Conservation (phyloP, 2,888 invertebrate genomes). For the Quadroppia sp. region DNA sequence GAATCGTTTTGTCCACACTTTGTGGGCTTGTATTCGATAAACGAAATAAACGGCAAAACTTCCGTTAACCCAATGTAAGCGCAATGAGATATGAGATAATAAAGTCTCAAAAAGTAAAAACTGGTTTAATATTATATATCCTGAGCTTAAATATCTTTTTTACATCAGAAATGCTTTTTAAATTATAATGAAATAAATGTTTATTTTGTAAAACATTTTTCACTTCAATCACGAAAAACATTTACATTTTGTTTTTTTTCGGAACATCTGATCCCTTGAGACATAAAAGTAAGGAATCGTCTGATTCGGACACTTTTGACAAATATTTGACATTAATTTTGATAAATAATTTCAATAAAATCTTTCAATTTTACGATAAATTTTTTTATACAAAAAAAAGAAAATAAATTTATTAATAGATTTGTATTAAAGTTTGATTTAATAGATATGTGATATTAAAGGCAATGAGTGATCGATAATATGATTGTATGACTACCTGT, state of each 20-base stretch:
- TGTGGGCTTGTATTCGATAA: no score
- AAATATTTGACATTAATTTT: no score
- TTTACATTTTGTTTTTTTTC: not conserved
- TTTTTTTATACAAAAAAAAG: no score
- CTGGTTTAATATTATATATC: conserved; percentile 18
- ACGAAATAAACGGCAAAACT: not conserved
- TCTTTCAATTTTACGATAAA: no score
- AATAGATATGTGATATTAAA: no score
- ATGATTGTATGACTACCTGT: not conserved
- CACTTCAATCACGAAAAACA: not conserved
- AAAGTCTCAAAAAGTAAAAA: not conserved
- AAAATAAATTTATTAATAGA: no score
- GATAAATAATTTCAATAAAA: no score
- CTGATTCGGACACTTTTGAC: no score
- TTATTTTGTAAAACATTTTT: not conserved
- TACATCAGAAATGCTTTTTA: not conserved
- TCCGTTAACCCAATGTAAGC: conserved; percentile 5
- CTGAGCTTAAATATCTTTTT: conserved; percentile 5
- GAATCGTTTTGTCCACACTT: no score
- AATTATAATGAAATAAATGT: not conserved
- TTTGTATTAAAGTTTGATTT: no score
- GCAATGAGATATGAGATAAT: conserved; percentile 1
- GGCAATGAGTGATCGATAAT: not conserved
- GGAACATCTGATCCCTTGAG: no score
- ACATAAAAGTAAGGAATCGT: no score